Evolutionary conservation across 2,797 vertebrate genomes (phyloP).

Genomic region (Diglossa cyanea): DNA sequence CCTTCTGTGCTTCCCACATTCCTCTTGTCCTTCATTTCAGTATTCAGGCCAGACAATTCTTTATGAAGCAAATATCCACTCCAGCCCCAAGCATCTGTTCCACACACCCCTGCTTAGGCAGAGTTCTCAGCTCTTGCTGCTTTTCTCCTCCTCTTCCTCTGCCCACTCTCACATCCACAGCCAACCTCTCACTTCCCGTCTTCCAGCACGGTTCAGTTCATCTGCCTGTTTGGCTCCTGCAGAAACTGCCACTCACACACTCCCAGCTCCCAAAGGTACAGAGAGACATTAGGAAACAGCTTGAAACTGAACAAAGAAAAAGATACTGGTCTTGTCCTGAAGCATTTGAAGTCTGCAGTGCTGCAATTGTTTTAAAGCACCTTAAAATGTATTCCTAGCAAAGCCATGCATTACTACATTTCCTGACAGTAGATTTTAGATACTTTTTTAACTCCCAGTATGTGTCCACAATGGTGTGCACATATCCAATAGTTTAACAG

Average conservation of each 20-base stretch:
- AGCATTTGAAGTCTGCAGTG: not conserved
- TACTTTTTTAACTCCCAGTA: not conserved
- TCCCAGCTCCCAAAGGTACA: not conserved
- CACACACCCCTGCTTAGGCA: not conserved
- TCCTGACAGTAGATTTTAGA: not conserved
- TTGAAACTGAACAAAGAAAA: not conserved
- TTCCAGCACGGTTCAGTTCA: not conserved
- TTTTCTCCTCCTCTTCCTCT: slow-evolving; percentile 16
- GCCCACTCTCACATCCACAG: not conserved
- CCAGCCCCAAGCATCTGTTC: slow-evolving; percentile 3
- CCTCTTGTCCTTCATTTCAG: not conserved
- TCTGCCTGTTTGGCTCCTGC: not conserved
- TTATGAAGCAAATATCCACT: not conserved
- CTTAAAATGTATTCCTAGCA: not conserved
- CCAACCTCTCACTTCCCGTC: not conserved
- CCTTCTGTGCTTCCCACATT: not conserved
- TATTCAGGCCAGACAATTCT: not conserved
- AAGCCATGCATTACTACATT: not conserved
- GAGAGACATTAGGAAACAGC: not conserved
- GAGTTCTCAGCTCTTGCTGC: not conserved
- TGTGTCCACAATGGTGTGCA: not conserved
- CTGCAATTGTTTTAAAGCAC: not conserved
- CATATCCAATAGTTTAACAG: not conserved
- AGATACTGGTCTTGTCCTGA: not conserved
- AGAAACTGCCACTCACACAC: not conserved